Conservation (phyloP, 2,797 vertebrate species). For the Poecilia picta region DNA sequence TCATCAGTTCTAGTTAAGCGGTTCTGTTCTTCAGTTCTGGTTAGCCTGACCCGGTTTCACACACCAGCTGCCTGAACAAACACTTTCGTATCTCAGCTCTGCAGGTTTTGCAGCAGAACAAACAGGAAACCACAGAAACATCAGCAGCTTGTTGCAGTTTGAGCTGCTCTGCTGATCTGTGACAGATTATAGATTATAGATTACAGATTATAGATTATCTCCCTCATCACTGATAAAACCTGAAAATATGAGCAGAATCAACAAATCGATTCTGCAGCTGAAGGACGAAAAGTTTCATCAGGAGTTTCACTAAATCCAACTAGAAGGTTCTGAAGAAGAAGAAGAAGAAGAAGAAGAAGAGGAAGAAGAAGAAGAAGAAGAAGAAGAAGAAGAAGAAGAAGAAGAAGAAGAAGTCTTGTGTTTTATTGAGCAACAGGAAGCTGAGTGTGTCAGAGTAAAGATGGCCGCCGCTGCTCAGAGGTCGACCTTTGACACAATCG, state of each 20-base stretch:
- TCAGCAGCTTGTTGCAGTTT: background rate
- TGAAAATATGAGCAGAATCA: background rate
- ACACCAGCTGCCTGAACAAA: background rate
- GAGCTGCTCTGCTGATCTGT: background rate
- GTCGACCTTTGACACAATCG: no score
- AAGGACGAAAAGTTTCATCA: background rate
- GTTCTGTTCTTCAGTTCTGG: no score
- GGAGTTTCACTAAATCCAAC: no score
- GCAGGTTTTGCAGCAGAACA: constrained; percentile 5
- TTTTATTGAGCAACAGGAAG: no score
- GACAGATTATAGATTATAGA: background rate
- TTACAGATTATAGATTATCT: background rate
- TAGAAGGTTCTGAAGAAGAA: no score
- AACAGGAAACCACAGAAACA: constrained; percentile 13
- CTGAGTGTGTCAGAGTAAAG: no score
- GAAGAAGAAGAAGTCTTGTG: no score
- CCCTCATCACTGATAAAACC: background rate
- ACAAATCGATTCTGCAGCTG: background rate
- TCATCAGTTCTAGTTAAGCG: no score
- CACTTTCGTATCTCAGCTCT: background rate
- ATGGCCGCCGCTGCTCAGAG: no score
- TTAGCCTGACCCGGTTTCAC: background rate
- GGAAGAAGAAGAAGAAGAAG: no score
- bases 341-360: no score
- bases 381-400: no score